Conservation (phyloP, 2,797 vertebrate species). For the Nyctibius grandis region DNA sequence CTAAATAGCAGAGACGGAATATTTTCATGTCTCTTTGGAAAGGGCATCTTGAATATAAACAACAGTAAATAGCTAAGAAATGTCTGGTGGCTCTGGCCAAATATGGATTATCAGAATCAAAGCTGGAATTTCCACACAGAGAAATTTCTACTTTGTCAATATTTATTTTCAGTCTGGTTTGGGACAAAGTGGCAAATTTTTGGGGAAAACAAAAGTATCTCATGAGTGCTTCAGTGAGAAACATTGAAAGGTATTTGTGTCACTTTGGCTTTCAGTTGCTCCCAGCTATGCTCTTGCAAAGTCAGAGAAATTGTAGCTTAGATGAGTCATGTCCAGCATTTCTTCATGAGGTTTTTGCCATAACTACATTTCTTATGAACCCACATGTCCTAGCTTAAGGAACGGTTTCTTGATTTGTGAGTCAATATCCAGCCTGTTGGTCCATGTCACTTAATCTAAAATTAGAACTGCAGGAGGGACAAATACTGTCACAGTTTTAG, state of each 20-base stretch:
- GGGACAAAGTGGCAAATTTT: not conserved
- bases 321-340: not conserved
- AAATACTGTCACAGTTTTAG: not conserved
- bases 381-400: not conserved
- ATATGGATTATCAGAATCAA: not conserved
- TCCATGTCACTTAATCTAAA: not conserved
- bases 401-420: not conserved
- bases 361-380: not conserved
- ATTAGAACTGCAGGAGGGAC: not conserved
- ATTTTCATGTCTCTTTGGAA: conserved; percentile 14
- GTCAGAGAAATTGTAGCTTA: not conserved
- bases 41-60: not conserved
- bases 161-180: not conserved
- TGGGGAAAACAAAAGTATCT: not conserved
- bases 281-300: not conserved
- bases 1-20: not conserved
- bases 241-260: not conserved
- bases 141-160: not conserved
- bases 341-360: not conserved
- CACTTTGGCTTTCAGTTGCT: not conserved
- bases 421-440: not conserved
- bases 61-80: not conserved
- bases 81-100: not conserved
- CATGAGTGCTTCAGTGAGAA: not conserved
- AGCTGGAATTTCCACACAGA: not conserved